Conservation (phyloP, 2,888 invertebrate species). For the Eilema sororculum region DNA sequence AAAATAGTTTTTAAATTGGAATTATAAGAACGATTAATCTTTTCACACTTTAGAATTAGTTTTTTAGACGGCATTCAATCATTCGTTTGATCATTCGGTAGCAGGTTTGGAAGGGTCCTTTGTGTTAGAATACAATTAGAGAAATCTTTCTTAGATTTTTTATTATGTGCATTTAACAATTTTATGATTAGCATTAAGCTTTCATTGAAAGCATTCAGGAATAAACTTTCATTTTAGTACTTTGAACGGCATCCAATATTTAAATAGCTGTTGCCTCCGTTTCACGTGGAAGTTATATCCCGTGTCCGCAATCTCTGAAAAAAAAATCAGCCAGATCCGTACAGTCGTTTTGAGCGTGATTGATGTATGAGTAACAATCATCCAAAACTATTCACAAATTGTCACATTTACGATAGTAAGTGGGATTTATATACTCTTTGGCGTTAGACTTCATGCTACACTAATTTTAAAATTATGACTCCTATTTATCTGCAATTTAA, state of each 20-base stretch:
- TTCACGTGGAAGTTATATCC: no score
- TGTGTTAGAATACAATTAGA: slow-evolving; percentile 2
- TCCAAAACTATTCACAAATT: no score
- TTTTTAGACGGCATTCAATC: slow-evolving; percentile 28
- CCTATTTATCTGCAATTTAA: no score
- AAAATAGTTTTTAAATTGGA: slow-evolving; percentile 40
- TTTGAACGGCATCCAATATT: neutral
- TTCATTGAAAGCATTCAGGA: neutral
- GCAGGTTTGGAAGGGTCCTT: neutral
- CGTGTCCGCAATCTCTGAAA: no score
- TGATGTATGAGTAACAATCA: no score
- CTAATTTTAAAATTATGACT: no score
- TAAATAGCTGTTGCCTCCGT: neutral
- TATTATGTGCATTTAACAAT: neutral
- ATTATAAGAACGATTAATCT: slow-evolving; percentile 50
- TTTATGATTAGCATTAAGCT: neutral
- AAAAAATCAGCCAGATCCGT: no score
- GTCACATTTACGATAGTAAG: no score
- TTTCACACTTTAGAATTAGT: slow-evolving; percentile 54
- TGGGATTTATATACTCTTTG: no score
- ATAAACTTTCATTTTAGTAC: neutral
- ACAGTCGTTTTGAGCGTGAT: no score
- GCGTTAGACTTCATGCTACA: no score
- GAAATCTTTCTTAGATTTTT: neutral
- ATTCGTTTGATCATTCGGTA: slow-evolving; percentile 12